These are phyloP conservation scores for Piscicola geometra DNA, from an alignment of 2,888 invertebrate species.

Conservation along the genomic window DNA sequence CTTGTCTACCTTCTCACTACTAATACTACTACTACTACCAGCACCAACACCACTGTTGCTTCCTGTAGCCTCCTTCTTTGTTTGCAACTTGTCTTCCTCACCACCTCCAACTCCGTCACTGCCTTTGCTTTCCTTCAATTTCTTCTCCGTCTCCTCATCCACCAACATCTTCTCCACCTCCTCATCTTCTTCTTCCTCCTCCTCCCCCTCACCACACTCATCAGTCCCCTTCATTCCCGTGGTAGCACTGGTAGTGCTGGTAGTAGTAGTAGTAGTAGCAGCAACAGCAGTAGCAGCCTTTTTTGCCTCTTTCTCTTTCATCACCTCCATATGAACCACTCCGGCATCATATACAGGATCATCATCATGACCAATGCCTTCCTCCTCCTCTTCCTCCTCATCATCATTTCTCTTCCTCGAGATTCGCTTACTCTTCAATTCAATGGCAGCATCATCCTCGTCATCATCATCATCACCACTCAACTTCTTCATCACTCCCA, in stretches of 20 bases:
- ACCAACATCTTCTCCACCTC: neutral
- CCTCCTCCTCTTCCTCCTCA: slow-evolving; percentile 9
- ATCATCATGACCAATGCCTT: neutral
- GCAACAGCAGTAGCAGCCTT: neutral
- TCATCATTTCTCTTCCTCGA: slow-evolving; percentile 17
- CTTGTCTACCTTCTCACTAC: neutral
- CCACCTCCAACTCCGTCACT: neutral
- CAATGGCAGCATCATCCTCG: slow-evolving; percentile 21
- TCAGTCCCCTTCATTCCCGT: neutral
- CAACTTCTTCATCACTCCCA: slow-evolving; percentile 7
- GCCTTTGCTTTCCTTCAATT: neutral
- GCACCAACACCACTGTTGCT: too few relatives aligned
- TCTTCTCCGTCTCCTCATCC: slow-evolving; percentile 13
- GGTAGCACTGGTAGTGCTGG: too few relatives aligned
- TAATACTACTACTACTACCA: too few relatives aligned
- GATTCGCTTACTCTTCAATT: slow-evolving; percentile 10
- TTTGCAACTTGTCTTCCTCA: neutral
- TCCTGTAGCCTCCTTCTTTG: neutral
- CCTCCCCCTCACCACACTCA: neutral
- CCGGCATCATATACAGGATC: neutral
- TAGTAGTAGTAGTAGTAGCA: too few relatives aligned
- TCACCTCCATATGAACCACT: neutral
- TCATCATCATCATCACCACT: neutral
- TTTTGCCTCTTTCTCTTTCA: neutral
- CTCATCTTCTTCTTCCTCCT: neutral